Evolutionary conservation across 2,113 vertebrate species (phyloP).

Genomic region (Macroglossus sobrinus): DNA sequence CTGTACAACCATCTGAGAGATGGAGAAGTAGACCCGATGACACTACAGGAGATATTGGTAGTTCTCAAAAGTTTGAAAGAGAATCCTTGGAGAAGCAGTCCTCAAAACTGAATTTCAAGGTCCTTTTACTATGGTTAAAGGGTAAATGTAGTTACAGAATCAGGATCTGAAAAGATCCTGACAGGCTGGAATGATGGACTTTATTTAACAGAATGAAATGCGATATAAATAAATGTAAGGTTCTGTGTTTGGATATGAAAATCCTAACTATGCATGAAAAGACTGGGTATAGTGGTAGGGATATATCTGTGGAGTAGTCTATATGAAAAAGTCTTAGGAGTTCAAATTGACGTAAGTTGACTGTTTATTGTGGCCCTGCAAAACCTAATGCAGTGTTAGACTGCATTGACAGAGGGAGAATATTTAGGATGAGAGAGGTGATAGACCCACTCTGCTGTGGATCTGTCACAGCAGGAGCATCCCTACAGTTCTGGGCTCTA

Average conservation of each 20-base stretch:
- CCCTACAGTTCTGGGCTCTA: not conserved
- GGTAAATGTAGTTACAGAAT: slow-evolving; percentile 36
- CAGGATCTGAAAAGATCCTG: not conserved
- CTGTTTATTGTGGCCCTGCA: not conserved
- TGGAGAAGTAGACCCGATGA: slow-evolving; percentile 51
- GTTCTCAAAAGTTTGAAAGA: slow-evolving; percentile 60
- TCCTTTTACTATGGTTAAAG: slow-evolving; percentile 7
- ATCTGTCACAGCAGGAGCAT: not conserved
- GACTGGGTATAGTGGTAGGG: not conserved
- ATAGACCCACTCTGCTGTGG: not conserved
- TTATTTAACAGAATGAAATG: not conserved
- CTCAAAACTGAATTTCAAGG: slow-evolving; percentile 43
- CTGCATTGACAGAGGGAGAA: not conserved
- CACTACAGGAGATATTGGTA: slow-evolving; percentile 69
- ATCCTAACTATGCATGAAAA: not conserved
- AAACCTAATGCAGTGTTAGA: not conserved
- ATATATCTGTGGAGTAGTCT: not conserved
- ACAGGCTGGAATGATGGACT: not conserved
- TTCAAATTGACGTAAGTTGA: not conserved
- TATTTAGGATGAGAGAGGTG: not conserved
- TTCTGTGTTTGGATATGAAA: slow-evolving; percentile 14
- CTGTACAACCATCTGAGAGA: slow-evolving; percentile 62
- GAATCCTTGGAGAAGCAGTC: slow-evolving; percentile 47
- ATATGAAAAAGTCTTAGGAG: not conserved
- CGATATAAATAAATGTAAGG: not conserved